Evolutionary conservation across 1,140 invertebrate species (phyloP).

Genomic region (Diabrotica virgifera): DNA sequence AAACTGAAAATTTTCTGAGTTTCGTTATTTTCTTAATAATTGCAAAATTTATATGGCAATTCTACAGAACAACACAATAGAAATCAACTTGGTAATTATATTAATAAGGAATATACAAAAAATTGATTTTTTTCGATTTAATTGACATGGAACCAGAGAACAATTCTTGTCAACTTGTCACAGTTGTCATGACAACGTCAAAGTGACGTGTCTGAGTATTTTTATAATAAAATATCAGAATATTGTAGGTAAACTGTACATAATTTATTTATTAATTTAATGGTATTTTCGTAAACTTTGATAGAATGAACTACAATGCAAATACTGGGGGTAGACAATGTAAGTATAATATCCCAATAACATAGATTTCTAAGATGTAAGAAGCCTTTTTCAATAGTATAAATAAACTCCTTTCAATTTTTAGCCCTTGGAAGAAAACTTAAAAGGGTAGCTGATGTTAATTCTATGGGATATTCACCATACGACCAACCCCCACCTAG

Average conservation of each 20-base stretch:
- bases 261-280: neutral
- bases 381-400: constrained; percentile 5
- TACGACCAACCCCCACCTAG: constrained; percentile 38
- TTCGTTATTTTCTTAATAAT: no score
- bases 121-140: no score
- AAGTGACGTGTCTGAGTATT: neutral
- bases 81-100: no score
- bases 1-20: no score
- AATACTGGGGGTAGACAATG: constrained; percentile 51
- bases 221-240: neutral
- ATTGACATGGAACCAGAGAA: no score
- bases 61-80: no score
- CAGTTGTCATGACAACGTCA: neutral
- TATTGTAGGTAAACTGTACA: neutral
- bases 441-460: constrained; percentile 63
- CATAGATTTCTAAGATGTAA: neutral
- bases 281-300: neutral
- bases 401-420: constrained; percentile 24
- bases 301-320: constrained; percentile 53
- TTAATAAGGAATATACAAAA: no score
- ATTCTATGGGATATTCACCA: constrained; percentile 56
- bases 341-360: constrained; percentile 42
- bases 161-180: no score
- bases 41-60: no score
- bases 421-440: constrained; percentile 52